phyloP scores from a whole-genome alignment of 1,140 invertebrate genomes.

The Tribolium madens region DNA sequence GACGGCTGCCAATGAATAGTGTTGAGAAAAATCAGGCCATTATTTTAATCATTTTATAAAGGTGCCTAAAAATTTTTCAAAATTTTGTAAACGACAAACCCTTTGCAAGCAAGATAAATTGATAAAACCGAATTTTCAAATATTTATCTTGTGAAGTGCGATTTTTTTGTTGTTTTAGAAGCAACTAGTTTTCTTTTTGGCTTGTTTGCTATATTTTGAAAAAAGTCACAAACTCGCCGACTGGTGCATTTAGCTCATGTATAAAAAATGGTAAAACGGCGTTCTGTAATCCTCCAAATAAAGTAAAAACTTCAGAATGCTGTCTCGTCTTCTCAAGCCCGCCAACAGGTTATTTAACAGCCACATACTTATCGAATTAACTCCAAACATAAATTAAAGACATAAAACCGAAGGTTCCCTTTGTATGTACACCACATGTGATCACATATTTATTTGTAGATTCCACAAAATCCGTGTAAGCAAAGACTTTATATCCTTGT shows the following conservation, averaged over 20 bases:
- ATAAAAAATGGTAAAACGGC: neutral
- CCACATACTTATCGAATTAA: constrained; percentile 27
- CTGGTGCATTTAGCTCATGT: neutral
- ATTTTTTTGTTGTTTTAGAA: too few relatives aligned
- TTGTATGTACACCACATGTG: neutral
- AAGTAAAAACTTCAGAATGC: constrained; percentile 22
- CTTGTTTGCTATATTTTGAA: too few relatives aligned
- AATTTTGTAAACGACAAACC: too few relatives aligned
- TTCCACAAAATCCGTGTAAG: constrained; percentile 1
- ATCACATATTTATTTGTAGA: neutral
- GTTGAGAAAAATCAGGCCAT: neutral
- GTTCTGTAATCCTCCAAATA: constrained; percentile 19
- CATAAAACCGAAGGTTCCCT: constrained; percentile 4
- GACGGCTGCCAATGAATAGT: neutral
- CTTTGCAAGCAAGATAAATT: too few relatives aligned
- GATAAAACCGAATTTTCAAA: too few relatives aligned
- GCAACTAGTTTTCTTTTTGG: too few relatives aligned
- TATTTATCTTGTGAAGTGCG: too few relatives aligned
- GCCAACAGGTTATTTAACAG: constrained; percentile 26
- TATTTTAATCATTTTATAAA: too few relatives aligned
- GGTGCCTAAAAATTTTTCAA: too few relatives aligned
- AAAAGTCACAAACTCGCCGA: neutral
- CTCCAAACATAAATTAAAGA: constrained; percentile 18
- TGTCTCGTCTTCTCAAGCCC: constrained; percentile 5
- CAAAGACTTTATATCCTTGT: neutral